Conservation (phyloP, 2,888 invertebrate species). For the Leptinotarsa tumamoca region DNA sequence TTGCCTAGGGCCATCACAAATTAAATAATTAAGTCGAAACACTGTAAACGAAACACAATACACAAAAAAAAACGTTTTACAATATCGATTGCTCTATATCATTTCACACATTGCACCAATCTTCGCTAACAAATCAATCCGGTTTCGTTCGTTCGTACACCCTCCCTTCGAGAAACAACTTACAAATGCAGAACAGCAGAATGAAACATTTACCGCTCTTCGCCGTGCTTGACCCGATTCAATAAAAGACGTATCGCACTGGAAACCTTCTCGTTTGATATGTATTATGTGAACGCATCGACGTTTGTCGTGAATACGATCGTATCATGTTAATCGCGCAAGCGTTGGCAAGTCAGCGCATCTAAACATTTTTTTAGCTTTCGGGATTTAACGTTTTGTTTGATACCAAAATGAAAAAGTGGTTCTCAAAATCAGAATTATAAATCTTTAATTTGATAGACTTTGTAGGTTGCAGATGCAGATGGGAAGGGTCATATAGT, state of each 20-base stretch:
- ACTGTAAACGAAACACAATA: constrained; percentile 46
- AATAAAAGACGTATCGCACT: constrained; percentile 23
- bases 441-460: too few relatives aligned
- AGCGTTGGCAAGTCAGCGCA: constrained; percentile 43
- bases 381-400: not conserved
- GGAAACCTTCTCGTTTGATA: constrained; percentile 35
- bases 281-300: constrained; percentile 18
- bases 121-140: constrained; percentile 43
- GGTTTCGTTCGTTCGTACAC: constrained; percentile 16
- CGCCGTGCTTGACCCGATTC: constrained; percentile 41
- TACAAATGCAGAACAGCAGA: constrained; percentile 17
- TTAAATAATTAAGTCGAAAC: constrained; percentile 37
- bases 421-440: too few relatives aligned
- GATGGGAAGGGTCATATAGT: too few relatives aligned
- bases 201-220: constrained; percentile 48
- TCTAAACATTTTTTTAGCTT: constrained; percentile 45
- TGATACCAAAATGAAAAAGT: too few relatives aligned
- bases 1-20: constrained; percentile 64
- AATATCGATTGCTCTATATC: constrained; percentile 40
- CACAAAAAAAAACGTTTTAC: constrained; percentile 41
- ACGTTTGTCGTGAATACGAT: constrained; percentile 34
- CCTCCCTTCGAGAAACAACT: constrained; percentile 1
- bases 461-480: too few relatives aligned
- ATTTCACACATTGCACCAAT: constrained; percentile 44
- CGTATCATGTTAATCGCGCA: constrained; percentile 39